phyloP scores from a whole-genome alignment of 2,113 vertebrate genomes.

The Microcebus murinus region DNA sequence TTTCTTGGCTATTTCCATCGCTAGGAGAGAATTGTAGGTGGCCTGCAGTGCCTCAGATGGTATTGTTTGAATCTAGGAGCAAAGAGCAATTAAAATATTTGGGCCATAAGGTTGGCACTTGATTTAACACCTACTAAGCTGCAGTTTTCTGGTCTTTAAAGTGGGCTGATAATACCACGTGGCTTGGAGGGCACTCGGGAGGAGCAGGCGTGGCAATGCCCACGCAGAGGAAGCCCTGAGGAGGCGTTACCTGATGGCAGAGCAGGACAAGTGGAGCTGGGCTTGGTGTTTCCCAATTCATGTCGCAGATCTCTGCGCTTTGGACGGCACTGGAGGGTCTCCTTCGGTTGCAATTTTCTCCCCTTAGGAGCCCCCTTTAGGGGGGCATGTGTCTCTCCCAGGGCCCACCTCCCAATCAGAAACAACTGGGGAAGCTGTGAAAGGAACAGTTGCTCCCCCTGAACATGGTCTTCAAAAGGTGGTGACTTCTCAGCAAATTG shows the following conservation, averaged over 20 bases:
- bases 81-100: not conserved
- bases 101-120: not conserved
- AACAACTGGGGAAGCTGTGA: not conserved
- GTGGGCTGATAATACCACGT: not conserved
- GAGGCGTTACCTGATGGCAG: fast-evolving
- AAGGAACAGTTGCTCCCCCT: not conserved
- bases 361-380: not conserved
- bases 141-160: not conserved
- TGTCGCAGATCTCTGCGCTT: not conserved
- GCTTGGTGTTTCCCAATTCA: fast-evolving
- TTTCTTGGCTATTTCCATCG: not conserved
- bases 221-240: not conserved
- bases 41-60: not conserved
- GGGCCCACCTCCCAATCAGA: not conserved
- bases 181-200: not conserved
- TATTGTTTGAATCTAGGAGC: not conserved
- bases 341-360: not conserved
- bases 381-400: too few relatives aligned
- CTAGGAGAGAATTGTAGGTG: not conserved
- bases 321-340: not conserved
- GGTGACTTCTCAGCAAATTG: not conserved
- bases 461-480: not conserved
- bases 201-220: not conserved
- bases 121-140: not conserved
- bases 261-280: not conserved